phyloP scores from a whole-genome alignment of 2,113 vertebrate genomes.

The Puffinus mauretanicus region DNA sequence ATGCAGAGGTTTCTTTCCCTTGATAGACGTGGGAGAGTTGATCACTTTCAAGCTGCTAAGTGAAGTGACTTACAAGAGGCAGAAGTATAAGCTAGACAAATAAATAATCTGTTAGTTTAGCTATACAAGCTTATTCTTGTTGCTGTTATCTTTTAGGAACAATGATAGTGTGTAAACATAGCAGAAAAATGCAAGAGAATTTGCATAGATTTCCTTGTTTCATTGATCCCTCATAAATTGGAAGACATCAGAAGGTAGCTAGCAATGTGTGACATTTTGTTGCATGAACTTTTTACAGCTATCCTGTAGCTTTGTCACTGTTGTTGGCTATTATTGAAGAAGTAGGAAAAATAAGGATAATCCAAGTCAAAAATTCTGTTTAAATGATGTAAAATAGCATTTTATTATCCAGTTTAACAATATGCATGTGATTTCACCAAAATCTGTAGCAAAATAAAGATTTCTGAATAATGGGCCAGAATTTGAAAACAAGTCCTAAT shows the following conservation, averaged over 20 bases:
- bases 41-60: not conserved
- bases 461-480: not conserved
- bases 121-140: not conserved
- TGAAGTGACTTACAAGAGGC: not conserved
- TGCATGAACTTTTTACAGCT: not conserved
- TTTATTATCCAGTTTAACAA: not conserved
- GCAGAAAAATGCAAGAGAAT: not conserved
- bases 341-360: not conserved
- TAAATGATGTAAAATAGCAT: not conserved
- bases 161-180: not conserved
- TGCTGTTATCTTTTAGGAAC: not conserved
- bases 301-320: not conserved
- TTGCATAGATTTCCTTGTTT: not conserved
- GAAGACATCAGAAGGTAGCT: not conserved
- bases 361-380: not conserved
- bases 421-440: not conserved
- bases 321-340: not conserved
- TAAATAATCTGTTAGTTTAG: not conserved
- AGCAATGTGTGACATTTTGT: not conserved
- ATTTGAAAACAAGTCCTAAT: not conserved
- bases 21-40: not conserved
- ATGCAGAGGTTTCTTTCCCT: not conserved
- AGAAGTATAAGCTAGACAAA: not conserved
- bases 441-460: not conserved
- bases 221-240: not conserved